These are phyloP conservation scores for Trematocara unimaculatum DNA, from an alignment of 2,113 vertebrate species.

Conservation along the genomic window DNA sequence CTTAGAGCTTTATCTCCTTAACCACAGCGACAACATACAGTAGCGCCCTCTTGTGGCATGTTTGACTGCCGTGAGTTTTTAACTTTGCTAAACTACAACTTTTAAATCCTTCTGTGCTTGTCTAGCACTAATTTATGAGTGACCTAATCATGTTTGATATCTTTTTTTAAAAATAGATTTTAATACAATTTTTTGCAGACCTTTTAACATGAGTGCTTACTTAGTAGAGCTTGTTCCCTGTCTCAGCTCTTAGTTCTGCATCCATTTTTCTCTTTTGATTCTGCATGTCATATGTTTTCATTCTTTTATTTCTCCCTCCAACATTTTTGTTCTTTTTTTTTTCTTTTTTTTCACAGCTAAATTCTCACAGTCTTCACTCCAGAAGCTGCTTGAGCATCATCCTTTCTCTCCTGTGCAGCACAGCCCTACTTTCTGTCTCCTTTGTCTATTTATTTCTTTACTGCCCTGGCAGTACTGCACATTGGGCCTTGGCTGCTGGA, in stretches of 20 bases:
- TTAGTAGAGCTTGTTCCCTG: background rate
- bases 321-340: constrained; percentile 35
- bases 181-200: background rate
- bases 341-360: constrained; percentile 85
- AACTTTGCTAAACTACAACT: background rate
- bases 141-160: background rate
- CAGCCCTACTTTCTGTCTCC: constrained; percentile 58
- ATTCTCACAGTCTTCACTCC: constrained; percentile 78
- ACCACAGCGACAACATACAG: background rate
- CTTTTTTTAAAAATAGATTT: background rate
- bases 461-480: constrained; percentile 49
- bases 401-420: constrained; percentile 73
- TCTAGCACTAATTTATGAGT: background rate
- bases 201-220: background rate
- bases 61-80: constrained; percentile 14
- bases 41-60: constrained; percentile 42
- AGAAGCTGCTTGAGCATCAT: constrained; percentile 79
- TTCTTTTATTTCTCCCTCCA: background rate
- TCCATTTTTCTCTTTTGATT: background rate
- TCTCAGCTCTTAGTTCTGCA: background rate
- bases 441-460: constrained; percentile 53
- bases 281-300: constrained; percentile 18
- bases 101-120: background rate
- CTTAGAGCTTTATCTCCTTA: background rate
- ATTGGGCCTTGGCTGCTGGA: constrained; percentile 59